Percentiles rank a stretch among this genome's conserved stretches.
Conservation (phyloP, 2,113 vertebrate genomes). For the Varanus komodoensis region DNA sequence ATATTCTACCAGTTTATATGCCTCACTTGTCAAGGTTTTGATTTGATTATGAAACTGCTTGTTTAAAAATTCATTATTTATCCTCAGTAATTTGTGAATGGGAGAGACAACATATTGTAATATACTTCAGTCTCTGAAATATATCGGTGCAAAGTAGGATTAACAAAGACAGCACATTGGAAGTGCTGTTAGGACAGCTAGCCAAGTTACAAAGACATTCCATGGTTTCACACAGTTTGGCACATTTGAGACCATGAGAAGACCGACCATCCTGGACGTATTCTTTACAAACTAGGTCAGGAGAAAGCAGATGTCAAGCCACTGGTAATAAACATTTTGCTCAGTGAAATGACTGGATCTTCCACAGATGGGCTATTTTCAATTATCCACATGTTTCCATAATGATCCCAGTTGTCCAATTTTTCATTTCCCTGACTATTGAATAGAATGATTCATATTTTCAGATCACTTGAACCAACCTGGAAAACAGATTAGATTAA, state of each 20-base stretch:
- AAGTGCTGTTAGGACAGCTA: neutral
- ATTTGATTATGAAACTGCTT: neutral
- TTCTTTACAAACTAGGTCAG: neutral
- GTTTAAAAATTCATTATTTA: constrained; percentile 1
- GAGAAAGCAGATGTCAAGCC: neutral
- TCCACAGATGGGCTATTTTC: neutral
- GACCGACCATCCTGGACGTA: neutral
- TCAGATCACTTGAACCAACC: neutral
- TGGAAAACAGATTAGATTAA: neutral
- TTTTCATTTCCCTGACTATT: neutral
- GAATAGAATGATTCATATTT: neutral
- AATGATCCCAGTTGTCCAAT: too few species aligned
- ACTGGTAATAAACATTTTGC: too few species aligned
- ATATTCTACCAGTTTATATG: neutral
- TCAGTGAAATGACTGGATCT: neutral
- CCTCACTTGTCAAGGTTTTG: neutral
- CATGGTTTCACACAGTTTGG: neutral
- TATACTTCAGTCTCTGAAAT: constrained; percentile 15
- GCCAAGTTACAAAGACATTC: neutral
- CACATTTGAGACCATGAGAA: neutral
- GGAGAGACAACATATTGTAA: neutral
- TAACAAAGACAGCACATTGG: neutral
- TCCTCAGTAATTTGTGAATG: neutral
- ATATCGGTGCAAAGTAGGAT: constrained; percentile 1
- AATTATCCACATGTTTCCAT: too few species aligned